Evolutionary conservation across 1,140 invertebrate species (phyloP), one percentile per base, ranked within the genome.

Genomic region (Drosophila rufa): DNA sequence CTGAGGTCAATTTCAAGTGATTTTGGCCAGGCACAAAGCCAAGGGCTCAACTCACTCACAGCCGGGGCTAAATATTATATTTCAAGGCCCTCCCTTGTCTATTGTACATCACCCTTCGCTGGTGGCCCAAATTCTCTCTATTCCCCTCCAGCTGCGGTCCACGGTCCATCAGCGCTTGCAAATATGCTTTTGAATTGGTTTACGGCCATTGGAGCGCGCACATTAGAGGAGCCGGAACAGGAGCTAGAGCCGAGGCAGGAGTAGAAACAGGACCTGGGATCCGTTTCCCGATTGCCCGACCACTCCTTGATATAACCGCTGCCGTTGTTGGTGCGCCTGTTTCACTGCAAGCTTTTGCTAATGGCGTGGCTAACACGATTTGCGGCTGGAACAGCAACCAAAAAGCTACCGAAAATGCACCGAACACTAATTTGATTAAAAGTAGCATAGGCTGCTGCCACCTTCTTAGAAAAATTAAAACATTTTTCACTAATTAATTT

Each of bases 131-230:
- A 53, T 55, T 11, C 19, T 14, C 40, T 11, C 27, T 27, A 59
- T 12, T 40, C 43, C 43, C 43, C 70, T 55, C 36, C 25, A 4
- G 36, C 60, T 78, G 69, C 56, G 78, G 64, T 71, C 66, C 77
- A 66, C 59, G 85, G 78, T 81, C 82, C 70, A 90, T 89, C 85
- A 85, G 75, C 61, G 79, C 85, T 79, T 89, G 81, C 85, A 90
- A 85, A 89, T 89, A 90, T 89, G 85, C 85, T 82, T 89, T 89
- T 89, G 85, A 85, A 90, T 89, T 85, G 85, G 85, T 90, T 89
- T 82, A 91, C 81, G 86, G 79, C 75, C 79, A 90, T 76, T 79
- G 85, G 43, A 80, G 85, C 84, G 84, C 80, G 69, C 69, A 87
- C 77, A 66, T 80, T 83, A 85, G 67, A 60, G 60, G 65, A 47